Conservation (phyloP, 2,113 vertebrate species). For the Stomatorhinus ivindoensis region DNA sequence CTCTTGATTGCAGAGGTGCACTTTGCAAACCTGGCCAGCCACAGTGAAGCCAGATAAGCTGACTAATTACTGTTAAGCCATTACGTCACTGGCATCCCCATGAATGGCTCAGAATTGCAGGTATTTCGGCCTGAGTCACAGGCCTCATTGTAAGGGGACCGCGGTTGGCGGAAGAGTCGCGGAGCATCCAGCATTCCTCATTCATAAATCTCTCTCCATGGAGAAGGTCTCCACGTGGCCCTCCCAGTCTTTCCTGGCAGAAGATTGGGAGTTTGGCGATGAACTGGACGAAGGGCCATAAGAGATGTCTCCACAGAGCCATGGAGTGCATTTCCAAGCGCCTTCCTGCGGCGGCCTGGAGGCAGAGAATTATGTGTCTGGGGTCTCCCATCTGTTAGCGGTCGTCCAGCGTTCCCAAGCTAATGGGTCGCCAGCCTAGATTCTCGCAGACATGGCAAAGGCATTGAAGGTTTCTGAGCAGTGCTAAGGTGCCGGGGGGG, state of each 20-base stretch:
- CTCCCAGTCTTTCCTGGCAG: neutral
- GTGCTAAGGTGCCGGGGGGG: neutral
- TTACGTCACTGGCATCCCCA: neutral
- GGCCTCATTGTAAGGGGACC: neutral
- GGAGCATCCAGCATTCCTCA: neutral
- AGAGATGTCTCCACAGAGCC: neutral
- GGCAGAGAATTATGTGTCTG: neutral
- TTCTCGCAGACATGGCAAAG: conserved; percentile 12
- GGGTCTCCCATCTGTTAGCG: conserved; percentile 1
- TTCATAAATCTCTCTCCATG: neutral
- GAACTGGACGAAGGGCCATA: neutral
- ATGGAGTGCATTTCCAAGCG: neutral
- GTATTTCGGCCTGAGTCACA: neutral
- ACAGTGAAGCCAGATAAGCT: neutral
- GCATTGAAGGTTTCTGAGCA: neutral
- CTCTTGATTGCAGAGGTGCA: neutral
- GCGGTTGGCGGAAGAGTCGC: neutral
- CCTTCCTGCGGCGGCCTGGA: neutral
- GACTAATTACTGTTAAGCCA: neutral
- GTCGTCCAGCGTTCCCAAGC: neutral
- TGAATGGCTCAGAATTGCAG: neutral
- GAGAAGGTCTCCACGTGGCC: neutral
- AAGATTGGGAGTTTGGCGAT: neutral
- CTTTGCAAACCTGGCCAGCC: neutral
- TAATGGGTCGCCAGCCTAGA: neutral